A percentile compares a stretch with the other conserved stretches of the same genome.
Conservation (phyloP, 1,140 invertebrate genomes). For the fruit fly (Drosophila melanogaster) region DNA sequence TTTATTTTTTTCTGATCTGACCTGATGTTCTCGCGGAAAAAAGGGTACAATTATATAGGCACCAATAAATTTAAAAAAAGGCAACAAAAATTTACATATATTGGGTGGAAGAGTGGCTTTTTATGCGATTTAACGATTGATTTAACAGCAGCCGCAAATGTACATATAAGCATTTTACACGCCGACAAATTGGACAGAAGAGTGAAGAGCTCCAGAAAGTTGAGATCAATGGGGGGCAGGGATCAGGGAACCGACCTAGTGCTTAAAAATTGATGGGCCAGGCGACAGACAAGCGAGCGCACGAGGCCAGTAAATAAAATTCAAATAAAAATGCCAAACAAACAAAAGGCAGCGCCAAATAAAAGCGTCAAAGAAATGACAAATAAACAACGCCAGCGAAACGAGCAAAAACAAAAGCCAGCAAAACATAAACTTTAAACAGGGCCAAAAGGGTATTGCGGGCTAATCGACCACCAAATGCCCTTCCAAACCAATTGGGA, state of each 20-base stretch:
- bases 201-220: background rate
- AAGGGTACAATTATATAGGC: slow-evolving; percentile 7
- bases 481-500: slow-evolving; percentile 7
- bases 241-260: slow-evolving; percentile 41
- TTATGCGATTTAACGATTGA: slow-evolving; percentile 78
- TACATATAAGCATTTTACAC: slow-evolving; percentile 43
- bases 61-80: slow-evolving; percentile 10
- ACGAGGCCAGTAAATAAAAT: slow-evolving; percentile 74
- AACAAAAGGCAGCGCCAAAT: slow-evolving; percentile 61
- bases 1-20: too few species aligned
- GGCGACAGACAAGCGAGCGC: slow-evolving; percentile 20
- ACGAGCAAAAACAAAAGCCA: slow-evolving; percentile 58
- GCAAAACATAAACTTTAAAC: slow-evolving; percentile 49
- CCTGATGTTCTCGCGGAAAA: background rate
- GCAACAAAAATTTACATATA: slow-evolving; percentile 3
- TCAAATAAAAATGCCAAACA: slow-evolving; percentile 78
- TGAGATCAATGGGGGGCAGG: background rate
- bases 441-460: background rate
- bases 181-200: slow-evolving; percentile 56
- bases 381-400: slow-evolving; percentile 66
- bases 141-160: slow-evolving; percentile 70
- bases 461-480: slow-evolving; percentile 6
- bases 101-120: slow-evolving; percentile 61
- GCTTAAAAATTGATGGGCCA: slow-evolving; percentile 73
- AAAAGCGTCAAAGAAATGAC: slow-evolving; percentile 80